phyloP scores from a whole-genome alignment of 2,797 vertebrate species.

The Gallinago stenura region DNA sequence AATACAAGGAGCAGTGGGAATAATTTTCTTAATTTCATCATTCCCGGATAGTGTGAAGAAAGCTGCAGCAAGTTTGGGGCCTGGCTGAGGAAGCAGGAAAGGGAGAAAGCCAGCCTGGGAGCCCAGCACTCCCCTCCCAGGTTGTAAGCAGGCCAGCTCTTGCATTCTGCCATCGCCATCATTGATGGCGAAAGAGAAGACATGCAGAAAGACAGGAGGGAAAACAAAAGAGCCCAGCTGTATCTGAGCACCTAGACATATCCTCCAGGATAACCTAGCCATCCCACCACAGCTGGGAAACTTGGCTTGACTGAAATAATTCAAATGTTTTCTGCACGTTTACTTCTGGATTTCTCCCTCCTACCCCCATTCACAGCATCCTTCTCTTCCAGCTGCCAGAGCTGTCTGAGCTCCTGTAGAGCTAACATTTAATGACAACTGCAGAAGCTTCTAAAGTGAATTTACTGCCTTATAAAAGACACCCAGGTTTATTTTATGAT shows the following conservation, averaged over 20 bases:
- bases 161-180: background rate
- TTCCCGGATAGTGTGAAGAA: background rate
- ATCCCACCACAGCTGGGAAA: background rate
- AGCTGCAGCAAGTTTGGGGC: background rate
- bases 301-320: background rate
- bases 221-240: background rate
- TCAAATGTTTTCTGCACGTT: conserved; percentile 6
- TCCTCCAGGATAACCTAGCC: background rate
- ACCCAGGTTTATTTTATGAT: background rate
- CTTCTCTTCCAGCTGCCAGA: conserved; percentile 12
- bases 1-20: background rate
- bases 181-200: background rate
- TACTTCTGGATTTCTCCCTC: conserved; percentile 12
- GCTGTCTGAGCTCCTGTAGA: background rate
- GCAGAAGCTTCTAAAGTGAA: conserved; percentile 28
- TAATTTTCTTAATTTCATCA: background rate
- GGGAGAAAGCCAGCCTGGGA: background rate
- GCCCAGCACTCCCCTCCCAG: background rate
- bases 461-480: conserved; percentile 18
- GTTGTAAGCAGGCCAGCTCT: background rate
- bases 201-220: background rate
- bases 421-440: conserved; percentile 1
- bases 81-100: background rate
- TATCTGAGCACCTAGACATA: background rate
- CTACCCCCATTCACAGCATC: background rate